Conservation (phyloP, 2,888 invertebrate genomes). For the Ptychoptera albimana region DNA sequence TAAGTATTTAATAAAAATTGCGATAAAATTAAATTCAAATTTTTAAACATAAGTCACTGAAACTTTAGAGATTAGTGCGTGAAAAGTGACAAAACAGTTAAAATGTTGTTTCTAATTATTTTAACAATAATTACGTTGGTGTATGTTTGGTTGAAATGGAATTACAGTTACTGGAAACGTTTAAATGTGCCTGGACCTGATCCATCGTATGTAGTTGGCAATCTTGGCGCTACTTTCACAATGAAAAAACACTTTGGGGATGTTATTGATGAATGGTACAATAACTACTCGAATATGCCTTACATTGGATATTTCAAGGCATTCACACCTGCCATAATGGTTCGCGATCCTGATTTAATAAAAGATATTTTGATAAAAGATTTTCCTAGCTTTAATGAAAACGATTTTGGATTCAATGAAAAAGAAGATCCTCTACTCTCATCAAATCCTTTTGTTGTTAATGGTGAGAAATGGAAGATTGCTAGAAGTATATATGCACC, state of each 20-base stretch:
- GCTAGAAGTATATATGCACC: constrained; percentile 25
- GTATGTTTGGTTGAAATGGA: too few relatives aligned
- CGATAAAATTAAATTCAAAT: too few relatives aligned
- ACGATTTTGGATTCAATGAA: constrained; percentile 22
- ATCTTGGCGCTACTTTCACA: constrained; percentile 6
- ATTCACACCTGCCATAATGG: neutral
- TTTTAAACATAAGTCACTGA: too few relatives aligned
- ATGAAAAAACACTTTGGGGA: constrained; percentile 8
- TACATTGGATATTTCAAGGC: neutral
- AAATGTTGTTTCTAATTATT: too few relatives aligned
- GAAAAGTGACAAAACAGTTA: too few relatives aligned
- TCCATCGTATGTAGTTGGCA: constrained; percentile 9
- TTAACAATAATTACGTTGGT: too few relatives aligned
- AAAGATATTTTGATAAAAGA: constrained; percentile 20
- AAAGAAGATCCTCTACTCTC: constrained; percentile 25
- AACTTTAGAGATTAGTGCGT: too few relatives aligned
- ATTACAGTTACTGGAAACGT: too few relatives aligned
- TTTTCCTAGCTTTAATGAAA: constrained; percentile 23
- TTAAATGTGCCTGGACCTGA: too few relatives aligned
- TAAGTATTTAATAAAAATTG: too few relatives aligned
- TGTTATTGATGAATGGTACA: constrained; percentile 9
- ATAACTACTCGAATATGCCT: neutral
- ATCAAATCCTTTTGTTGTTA: constrained; percentile 25
- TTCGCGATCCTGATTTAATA: constrained; percentile 21
- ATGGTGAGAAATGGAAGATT: constrained; percentile 26